phyloP scores from a whole-genome alignment of 2,888 invertebrate species.

The Mamestra brassicae region DNA sequence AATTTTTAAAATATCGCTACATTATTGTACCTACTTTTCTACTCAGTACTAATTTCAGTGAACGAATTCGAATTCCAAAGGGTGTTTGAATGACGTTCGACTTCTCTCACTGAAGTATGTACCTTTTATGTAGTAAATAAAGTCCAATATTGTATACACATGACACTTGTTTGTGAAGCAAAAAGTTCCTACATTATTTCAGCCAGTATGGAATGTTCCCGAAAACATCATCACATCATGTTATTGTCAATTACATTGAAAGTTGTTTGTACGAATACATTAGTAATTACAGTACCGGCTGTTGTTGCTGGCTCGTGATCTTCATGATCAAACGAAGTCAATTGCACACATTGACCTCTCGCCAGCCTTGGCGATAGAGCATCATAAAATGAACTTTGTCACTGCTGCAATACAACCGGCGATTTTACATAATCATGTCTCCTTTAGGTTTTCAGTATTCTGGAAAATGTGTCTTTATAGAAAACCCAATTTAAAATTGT shows the following conservation, averaged over 20 bases:
- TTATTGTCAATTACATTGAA: conserved; percentile 10
- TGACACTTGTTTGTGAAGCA: background rate
- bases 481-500: too few relatives aligned
- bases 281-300: conserved; percentile 31
- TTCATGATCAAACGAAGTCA: conserved; percentile 73
- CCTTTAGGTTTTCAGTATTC: background rate
- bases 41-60: background rate
- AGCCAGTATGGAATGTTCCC: background rate
- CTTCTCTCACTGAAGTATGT: background rate
- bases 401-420: background rate
- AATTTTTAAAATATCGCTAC: too few relatives aligned
- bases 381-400: conserved; percentile 19
- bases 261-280: conserved; percentile 38
- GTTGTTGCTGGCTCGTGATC: conserved; percentile 29
- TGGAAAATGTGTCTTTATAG: background rate
- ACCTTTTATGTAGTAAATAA: background rate
- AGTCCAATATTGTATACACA: background rate
- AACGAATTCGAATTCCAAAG: background rate
- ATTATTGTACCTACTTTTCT: too few relatives aligned
- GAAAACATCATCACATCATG: background rate
- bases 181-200: background rate
- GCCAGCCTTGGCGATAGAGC: conserved; percentile 63
- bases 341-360: conserved; percentile 77
- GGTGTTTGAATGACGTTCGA: background rate
- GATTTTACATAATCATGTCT: background rate